Evolutionary conservation across 2,888 invertebrate species (phyloP), one percentile per base, ranked within the genome.

Genomic region (Agelastica alni): DNA sequence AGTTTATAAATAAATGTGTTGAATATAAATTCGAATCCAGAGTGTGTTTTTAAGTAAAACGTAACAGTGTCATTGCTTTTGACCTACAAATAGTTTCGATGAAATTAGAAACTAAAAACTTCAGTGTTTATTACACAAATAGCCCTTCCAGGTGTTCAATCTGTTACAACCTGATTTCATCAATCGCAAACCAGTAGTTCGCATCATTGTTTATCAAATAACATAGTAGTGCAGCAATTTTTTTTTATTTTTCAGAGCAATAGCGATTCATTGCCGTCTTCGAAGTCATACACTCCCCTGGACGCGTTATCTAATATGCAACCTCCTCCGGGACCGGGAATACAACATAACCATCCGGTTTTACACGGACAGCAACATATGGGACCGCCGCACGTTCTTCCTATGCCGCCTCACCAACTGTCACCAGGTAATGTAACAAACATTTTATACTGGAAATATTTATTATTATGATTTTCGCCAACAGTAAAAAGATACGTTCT

Each of bases 221-320:
- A n/a, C n/a, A n/a, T n/a, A n/a, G n/a, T n/a, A n/a, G n/a, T n/a
- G n/a, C n/a, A n/a, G n/a, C n/a, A n/a, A n/a, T n/a, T n/a, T n/a
- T n/a, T n/a, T n/a, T n/a, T n/a, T n/a, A n/a, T n/a, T n/a, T n/a
- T 51, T 4, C 52, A 59, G 59, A 59, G 53, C 41, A 58, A 57
- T 28, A 64, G 65, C 44, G 67, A 68, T 39, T 65, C 67, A 7
- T 37, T 65, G 17, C 57, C 64, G 18, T 70, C 69, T 4, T 69
- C 68, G 77, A 86, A 86, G 71, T 85, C 91, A 10, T 93, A 93
- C 76, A 91, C 92, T 36, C 92, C 92, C 3, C 80, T 93, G 60
- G 86, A 89, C 51, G 92, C 92, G 10, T 78, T 92, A 63, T 91
- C 91, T 28, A 91, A 88, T 66, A 93, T 93, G 92, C 85, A 91